Base-by-base conservation (phyloP, 2,797 vertebrate genomes). In the Gymnocypris eckloni region DNA sequence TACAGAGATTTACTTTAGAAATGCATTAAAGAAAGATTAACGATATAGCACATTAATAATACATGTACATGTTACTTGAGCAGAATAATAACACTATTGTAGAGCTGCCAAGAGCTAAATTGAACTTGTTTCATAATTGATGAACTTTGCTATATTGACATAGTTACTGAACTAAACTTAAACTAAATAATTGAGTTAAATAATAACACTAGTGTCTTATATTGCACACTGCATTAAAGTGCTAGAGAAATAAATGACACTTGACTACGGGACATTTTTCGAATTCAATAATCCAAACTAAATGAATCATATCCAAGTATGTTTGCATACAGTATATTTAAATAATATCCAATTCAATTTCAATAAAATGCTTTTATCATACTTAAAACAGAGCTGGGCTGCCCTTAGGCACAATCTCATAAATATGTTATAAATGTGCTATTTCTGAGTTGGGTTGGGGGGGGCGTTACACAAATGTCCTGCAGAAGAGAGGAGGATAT, bases 401-500 rank as follows among this genome's bases (percentile, higher is more conserved):
- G 84, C 59, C 78, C 43, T 82, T 28, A 76, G 81, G 66, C 81
- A 76, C 83, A 41, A 83, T 70, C 39, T 86, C 54, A 88, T 88
- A 59, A 80, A 90, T 81, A 67, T 43, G 22, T 86, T 37, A 86
- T 87, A 70, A 86, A 87, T 79, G 52, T 73, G 83, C 56, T 56
- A 82, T 66, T 84, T 82, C 48, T 66, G 33, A 33, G 33, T 33
- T 33, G 33, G 33, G 33, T 33, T 33, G 43, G 77, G 72, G 33
- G 72, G 80, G 33, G 73, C 50, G 39, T 76, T 84, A 45, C 43
- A 85, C 52, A 82, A n/a, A 59, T 5, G 45, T 37, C 48, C 79
- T 93, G 91, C 90, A 90, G 88, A 93, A 91, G 83, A 96, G 90
- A 72, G 93, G 95, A 78, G 16, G 67, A 80, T 13, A 8, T 25